Evolutionary conservation across 2,888 invertebrate genomes (phyloP).

Genomic region (Drosophila multiciliata): DNA sequence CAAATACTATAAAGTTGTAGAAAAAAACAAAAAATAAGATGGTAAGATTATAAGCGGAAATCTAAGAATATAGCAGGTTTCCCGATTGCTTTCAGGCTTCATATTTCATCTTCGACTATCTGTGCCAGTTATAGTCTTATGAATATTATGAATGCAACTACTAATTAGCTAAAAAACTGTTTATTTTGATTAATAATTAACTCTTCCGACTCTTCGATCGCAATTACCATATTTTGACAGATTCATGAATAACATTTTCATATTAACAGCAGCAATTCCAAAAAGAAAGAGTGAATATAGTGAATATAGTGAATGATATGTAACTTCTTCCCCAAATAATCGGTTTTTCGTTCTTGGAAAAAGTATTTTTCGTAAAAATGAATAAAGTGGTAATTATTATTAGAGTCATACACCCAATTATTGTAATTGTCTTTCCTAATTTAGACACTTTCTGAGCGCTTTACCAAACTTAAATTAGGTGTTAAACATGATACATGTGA

Average conservation of each 20-base stretch:
- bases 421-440: background rate
- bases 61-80: background rate
- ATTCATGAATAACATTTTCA: background rate
- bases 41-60: background rate
- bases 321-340: background rate
- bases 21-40: background rate
- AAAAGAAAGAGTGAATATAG: background rate
- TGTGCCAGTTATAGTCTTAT: no score
- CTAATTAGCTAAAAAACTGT: background rate
- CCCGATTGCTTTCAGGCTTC: background rate
- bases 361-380: background rate
- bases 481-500: background rate
- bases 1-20: background rate
- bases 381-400: background rate
- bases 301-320: background rate
- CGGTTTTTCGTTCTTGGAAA: background rate
- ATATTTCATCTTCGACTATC: background rate
- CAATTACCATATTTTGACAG: background rate
- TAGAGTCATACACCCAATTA: background rate
- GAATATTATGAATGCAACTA: background rate
- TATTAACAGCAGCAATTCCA: background rate
- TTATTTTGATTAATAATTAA: background rate
- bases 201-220: background rate
- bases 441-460: background rate
- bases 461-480: background rate